Evolutionary conservation across 2,113 vertebrate genomes (phyloP), one percentile per base, ranked within the genome.

Genomic region (Antigone vipio): DNA sequence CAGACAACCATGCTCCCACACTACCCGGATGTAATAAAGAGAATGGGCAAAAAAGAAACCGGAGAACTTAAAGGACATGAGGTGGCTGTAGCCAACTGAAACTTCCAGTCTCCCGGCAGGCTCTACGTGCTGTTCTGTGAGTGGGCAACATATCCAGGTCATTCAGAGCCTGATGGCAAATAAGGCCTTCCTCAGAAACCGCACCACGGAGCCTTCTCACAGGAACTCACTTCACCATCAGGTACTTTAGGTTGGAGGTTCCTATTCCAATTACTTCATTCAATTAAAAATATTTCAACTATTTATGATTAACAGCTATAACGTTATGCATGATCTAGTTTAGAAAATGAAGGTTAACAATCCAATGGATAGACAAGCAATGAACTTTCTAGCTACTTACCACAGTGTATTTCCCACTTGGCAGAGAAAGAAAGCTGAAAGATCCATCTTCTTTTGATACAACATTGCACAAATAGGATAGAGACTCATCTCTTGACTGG

Each of bases 391-490:
- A 84, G 49, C 42, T 90, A 95, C 98, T 97, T 95, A 99, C 99
- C 98, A 99, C 99, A 3, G 98, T 99, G 95, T 99, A 99, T 69
- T 98, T 98, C 42, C 99, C 99, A 38, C 99, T 99, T 15, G 99
- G 98, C 92, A 99, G 97, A 15, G 99, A 99, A 55, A 98, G 98
- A 94, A 99, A 99, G 75, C 98, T 97, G 93, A 99, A 99, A 4
- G 98, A 98, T 53, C 99, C 99, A 7, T 99, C 99, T 52, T 99
- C 99, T 71, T 97, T 98, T 52, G 99, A 99, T 59, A 99, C 97
- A 5, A 98, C 98, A 23, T 98, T 98, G 97, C 99, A 99, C 94
- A 99, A 95, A 89, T 99, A 99, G 53, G 96, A 84, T 21, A 99
- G 97, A 11, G 98, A 98, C 59, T 98, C 96, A 13, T 99, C 99